Percentiles rank a stretch among this genome's conserved stretches.
These are phyloP conservation scores for Charadrius vociferus DNA, from an alignment of 2,113 vertebrate species.

Conservation along the genomic window DNA sequence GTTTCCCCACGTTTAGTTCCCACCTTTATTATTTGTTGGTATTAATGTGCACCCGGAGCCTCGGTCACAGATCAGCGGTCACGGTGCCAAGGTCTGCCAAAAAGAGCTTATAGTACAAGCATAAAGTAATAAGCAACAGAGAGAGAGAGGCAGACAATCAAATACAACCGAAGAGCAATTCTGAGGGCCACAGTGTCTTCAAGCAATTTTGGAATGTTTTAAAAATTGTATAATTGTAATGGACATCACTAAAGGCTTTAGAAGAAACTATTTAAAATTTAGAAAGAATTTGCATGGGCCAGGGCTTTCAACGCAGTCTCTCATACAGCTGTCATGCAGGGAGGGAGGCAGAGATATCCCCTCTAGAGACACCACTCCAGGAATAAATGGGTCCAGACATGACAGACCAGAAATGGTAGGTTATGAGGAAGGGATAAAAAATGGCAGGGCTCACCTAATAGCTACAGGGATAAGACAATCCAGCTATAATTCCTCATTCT, in stretches of 20 bases:
- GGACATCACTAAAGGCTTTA: not conserved
- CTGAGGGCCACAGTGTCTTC: not conserved
- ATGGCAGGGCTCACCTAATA: not conserved
- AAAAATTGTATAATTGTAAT: not conserved
- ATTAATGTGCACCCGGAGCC: not conserved
- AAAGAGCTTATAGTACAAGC: not conserved
- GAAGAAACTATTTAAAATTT: not conserved
- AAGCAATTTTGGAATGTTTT: not conserved
- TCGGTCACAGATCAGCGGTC: not conserved
- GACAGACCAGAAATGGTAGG: not conserved
- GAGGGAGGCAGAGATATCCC: not conserved
- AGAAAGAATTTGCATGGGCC: not conserved
- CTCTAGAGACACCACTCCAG: not conserved
- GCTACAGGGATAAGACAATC: not conserved
- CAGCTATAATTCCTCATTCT: not conserved
- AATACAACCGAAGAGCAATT: not conserved
- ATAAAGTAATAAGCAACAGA: not conserved
- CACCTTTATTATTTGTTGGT: not conserved
- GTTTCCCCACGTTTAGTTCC: not conserved
- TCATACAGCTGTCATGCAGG: not conserved
- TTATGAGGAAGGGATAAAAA: not conserved
- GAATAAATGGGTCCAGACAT: not conserved
- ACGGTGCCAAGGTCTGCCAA: not conserved
- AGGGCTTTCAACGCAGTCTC: not conserved
- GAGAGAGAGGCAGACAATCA: not conserved